phyloP scores from a whole-genome alignment of 1,140 invertebrate genomes.

The Periplaneta americana region DNA sequence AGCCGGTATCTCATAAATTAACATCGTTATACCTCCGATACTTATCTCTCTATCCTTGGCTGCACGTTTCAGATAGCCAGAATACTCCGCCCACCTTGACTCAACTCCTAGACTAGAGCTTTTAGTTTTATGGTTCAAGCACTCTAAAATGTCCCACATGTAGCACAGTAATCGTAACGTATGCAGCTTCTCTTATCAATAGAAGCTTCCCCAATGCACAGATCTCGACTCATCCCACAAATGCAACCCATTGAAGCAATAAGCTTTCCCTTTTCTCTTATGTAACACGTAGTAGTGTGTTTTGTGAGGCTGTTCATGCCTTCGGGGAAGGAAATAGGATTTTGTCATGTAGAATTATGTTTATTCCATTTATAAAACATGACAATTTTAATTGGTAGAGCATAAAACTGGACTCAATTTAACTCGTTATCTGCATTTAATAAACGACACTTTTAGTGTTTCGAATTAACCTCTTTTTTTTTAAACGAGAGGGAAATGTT shows the following conservation, averaged over 20 bases:
- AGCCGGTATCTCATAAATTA: neutral
- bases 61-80: neutral
- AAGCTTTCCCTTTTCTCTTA: neutral
- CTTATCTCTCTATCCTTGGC: neutral
- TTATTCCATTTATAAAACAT: neutral
- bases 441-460: neutral
- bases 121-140: neutral
- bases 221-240: neutral
- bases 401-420: neutral
- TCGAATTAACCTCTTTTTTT: no score
- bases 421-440: neutral
- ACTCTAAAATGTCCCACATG: no score
- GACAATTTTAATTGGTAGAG: neutral
- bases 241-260: neutral
- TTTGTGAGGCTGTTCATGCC: neutral
- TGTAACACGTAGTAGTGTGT: neutral
- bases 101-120: neutral
- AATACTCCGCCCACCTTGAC: neutral
- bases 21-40: neutral
- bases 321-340: neutral
- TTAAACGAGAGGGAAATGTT: no score
- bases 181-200: neutral
- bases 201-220: neutral
- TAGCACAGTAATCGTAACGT: no score
- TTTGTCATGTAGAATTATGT: neutral